Evolutionary conservation across 2,888 invertebrate genomes (phyloP).

Genomic region (Mimas tiliae): DNA sequence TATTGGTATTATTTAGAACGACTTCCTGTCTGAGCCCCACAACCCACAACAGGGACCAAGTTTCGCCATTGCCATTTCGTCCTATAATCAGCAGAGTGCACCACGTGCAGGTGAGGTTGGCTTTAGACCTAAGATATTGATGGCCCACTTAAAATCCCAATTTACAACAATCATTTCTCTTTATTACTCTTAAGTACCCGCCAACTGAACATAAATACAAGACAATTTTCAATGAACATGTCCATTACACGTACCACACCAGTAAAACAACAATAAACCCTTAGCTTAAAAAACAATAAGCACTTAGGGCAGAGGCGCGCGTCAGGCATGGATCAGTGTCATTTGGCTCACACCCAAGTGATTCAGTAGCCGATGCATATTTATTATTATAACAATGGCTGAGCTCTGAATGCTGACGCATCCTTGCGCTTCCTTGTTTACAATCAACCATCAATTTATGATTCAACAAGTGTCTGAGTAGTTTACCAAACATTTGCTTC

Average conservation of each 20-base stretch:
- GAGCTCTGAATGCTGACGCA: conserved; percentile 33
- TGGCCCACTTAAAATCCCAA: too few species aligned
- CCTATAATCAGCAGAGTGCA: too few species aligned
- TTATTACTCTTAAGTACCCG: background rate
- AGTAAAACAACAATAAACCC: conserved; percentile 33
- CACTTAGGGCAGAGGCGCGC: conserved; percentile 34
- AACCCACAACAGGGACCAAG: too few species aligned
- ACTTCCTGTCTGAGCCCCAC: too few species aligned
- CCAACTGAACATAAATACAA: background rate
- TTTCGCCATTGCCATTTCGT: too few species aligned
- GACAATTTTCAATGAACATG: background rate
- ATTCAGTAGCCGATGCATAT: conserved; percentile 48
- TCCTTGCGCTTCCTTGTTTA: conserved; percentile 33
- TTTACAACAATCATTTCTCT: too few species aligned
- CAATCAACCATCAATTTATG: conserved; percentile 33
- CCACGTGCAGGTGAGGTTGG: too few species aligned
- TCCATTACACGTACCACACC: background rate
- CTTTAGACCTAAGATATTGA: too few species aligned
- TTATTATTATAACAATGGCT: conserved; percentile 60
- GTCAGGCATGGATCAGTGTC: conserved; percentile 45
- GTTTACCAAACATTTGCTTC: conserved; percentile 30
- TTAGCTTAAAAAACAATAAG: conserved; percentile 38
- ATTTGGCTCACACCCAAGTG: conserved; percentile 53
- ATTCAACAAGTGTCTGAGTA: conserved; percentile 35
- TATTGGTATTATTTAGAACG: too few species aligned